phyloP scores from a whole-genome alignment of 2,113 vertebrate species.

The Colaptes auratus region DNA sequence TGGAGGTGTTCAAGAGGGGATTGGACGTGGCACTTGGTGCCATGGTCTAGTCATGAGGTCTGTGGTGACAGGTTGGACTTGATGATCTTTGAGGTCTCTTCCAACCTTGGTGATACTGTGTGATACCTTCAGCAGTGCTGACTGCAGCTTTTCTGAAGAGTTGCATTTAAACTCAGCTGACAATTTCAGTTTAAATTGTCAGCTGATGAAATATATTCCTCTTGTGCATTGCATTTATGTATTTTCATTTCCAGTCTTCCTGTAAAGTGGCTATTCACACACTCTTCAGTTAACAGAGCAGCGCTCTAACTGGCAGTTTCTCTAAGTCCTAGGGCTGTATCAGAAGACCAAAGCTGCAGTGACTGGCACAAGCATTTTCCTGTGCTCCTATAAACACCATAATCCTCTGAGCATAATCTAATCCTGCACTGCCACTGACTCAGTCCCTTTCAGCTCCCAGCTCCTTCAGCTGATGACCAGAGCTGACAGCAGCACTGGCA shows the following conservation, averaged over 20 bases:
- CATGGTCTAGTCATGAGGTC: too few species aligned
- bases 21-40: too few species aligned
- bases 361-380: not conserved
- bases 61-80: too few species aligned
- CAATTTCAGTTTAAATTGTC: not conserved
- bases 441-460: not conserved
- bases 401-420: not conserved
- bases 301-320: not conserved
- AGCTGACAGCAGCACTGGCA: rapidly evolving
- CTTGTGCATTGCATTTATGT: not conserved
- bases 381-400: not conserved
- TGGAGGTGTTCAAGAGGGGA: too few species aligned
- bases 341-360: not conserved
- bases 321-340: not conserved
- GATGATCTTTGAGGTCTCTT: too few species aligned
- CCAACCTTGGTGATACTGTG: too few species aligned
- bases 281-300: not conserved
- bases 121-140: not conserved
- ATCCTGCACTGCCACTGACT: not conserved
- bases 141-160: not conserved
- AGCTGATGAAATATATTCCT: not conserved
- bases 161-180: not conserved
- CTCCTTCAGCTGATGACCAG: not conserved
- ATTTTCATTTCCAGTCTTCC: not conserved
- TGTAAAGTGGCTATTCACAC: not conserved